A percentile compares a stretch with the other conserved stretches of the same genome.
Evolutionary conservation across 53 echinoderm and acorn worm species (phyloP).

Genomic region (Astropecten irregularis): DNA sequence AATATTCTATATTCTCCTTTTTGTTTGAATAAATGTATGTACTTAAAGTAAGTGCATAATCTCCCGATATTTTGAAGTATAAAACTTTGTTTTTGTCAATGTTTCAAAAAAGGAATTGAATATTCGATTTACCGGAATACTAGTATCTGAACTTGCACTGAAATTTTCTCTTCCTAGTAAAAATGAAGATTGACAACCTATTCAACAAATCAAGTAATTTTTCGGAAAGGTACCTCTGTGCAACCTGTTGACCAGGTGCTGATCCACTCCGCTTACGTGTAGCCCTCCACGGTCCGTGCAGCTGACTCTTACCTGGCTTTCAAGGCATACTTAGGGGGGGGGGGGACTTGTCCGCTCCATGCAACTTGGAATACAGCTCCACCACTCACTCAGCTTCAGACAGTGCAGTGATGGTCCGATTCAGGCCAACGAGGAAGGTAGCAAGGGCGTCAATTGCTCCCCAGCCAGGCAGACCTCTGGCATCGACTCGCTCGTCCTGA

Average conservation of each 20-base stretch:
- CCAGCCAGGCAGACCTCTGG: slow-evolving; percentile 51
- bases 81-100: too few relatives aligned
- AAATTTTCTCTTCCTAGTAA: too few relatives aligned
- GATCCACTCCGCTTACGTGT: slow-evolving; percentile 50
- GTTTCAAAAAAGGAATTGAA: too few relatives aligned
- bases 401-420: slow-evolving; percentile 47
- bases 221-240: slow-evolving; percentile 32
- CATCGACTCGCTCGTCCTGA: background rate
- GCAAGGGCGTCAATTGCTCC: slow-evolving; percentile 50
- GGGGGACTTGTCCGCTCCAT: slow-evolving; percentile 38
- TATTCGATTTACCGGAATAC: too few relatives aligned
- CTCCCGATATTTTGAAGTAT: too few relatives aligned
- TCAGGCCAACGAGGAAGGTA: slow-evolving; percentile 34
- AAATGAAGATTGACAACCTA: too few relatives aligned
- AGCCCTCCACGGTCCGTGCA: slow-evolving; percentile 52
- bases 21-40: too few relatives aligned
- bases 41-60: too few relatives aligned
- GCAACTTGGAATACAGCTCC: slow-evolving; percentile 6
- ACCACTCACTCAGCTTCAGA: slow-evolving; percentile 8
- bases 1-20: too few relatives aligned
- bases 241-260: slow-evolving; percentile 45
- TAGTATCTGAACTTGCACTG: too few relatives aligned
- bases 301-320: slow-evolving; percentile 20
- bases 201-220: too few relatives aligned
- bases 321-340: slow-evolving; percentile 10